Evolutionary conservation across 23 tunicate species (phyloP), one percentile per base, ranked within the genome.

Genomic region (Ascidia mentula): DNA sequence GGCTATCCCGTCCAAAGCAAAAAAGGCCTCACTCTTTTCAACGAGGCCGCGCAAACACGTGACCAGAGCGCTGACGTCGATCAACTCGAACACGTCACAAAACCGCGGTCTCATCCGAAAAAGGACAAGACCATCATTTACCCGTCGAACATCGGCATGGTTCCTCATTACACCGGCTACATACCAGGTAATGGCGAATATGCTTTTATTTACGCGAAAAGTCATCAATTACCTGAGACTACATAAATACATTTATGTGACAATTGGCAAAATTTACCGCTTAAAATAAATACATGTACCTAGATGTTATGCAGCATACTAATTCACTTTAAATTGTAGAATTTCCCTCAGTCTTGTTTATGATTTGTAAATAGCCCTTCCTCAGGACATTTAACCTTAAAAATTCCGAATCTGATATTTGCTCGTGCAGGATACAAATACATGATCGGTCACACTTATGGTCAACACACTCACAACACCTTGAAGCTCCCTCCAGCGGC

Each of bases 161-260:
- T 93, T n/a, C 98, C 98, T 31, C 90, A 93, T 36, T 93, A 93
- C 72, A 93, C 98, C 15, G 98, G 98, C 59, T 93, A 93, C 77
- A 93, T 93, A n/a, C 98, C 98, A 88, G 98, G 98, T 93, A 82
- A 46, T 36, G n/a, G n/a, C n/a, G n/a, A n/a, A n/a, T n/a, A n/a
- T n/a, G n/a, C n/a, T n/a, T n/a, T n/a, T n/a, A n/a, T n/a, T n/a
- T n/a, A n/a, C n/a, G n/a, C n/a, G n/a, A n/a, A n/a, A n/a, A n/a
- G n/a, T n/a, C n/a, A n/a, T n/a, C n/a, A n/a, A n/a, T n/a, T n/a
- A n/a, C n/a, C n/a, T n/a, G n/a, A n/a, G n/a, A n/a, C n/a, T n/a
- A n/a, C n/a, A n/a, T n/a, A n/a, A n/a, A n/a, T n/a, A n/a, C n/a
- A n/a, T n/a, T n/a, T n/a, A n/a, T n/a, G n/a, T n/a, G n/a, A n/a